phyloP scores from a whole-genome alignment of 2,888 invertebrate species.

The Quadriops clusia region DNA sequence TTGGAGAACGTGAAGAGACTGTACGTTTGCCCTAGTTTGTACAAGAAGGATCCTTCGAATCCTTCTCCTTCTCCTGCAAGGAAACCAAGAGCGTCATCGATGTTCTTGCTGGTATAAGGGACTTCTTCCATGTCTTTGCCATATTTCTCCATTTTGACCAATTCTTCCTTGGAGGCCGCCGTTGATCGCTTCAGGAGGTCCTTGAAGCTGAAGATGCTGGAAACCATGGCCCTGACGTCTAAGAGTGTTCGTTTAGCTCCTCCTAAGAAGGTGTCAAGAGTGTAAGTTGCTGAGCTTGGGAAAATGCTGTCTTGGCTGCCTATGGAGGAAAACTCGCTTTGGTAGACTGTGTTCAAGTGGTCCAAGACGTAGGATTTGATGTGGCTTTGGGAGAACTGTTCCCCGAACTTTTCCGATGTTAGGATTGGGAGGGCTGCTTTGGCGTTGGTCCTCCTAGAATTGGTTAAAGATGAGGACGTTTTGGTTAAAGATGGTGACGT shows the following conservation, averaged over 20 bases:
- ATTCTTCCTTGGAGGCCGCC: conserved; percentile 20
- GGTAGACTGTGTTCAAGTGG: conserved; percentile 36
- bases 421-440: conserved; percentile 33
- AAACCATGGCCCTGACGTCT: conserved; percentile 31
- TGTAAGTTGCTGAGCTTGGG: conserved; percentile 37
- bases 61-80: conserved; percentile 40
- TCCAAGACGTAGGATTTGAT: conserved; percentile 35
- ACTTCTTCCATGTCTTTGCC: conserved; percentile 18
- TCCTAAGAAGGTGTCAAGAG: conserved; percentile 25
- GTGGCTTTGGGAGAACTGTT: conserved; percentile 40
- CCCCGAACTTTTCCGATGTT: conserved; percentile 32
- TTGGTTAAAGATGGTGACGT: too few species aligned
- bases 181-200: conserved; percentile 27
- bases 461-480: conserved; percentile 10
- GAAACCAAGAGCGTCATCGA: conserved; percentile 47
- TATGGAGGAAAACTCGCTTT: conserved; percentile 35
- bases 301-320: conserved; percentile 45
- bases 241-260: conserved; percentile 28
- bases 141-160: conserved; percentile 19
- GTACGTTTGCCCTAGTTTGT: conserved; percentile 37
- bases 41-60: conserved; percentile 42
- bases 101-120: conserved; percentile 41
- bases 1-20: conserved; percentile 44
- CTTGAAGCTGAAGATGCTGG: conserved; percentile 36
- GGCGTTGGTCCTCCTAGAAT: conserved; percentile 33